A percentile compares a stretch with the other conserved stretches of the same genome.
Evolutionary conservation across 2,797 vertebrate genomes (phyloP).

Genomic region (Amniataba percoides): DNA sequence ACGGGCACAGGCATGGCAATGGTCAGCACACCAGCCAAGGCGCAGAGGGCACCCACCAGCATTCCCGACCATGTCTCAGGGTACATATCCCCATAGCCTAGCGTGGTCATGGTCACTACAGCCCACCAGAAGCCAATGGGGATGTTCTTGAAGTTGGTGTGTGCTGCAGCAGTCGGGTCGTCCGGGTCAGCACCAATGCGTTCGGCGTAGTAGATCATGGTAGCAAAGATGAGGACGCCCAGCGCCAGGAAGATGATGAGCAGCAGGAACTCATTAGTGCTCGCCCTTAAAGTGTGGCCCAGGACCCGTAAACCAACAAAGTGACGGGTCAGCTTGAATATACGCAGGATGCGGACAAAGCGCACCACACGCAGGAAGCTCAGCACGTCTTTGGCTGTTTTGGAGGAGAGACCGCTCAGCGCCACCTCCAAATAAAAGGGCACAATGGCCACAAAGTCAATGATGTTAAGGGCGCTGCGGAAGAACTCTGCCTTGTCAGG

Average conservation of each 20-base stretch:
- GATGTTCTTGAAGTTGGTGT: constrained; percentile 99
- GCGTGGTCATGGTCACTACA: constrained; percentile 99
- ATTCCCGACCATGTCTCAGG: constrained; percentile 99
- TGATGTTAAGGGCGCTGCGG: constrained; percentile 98
- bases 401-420: constrained; percentile 96
- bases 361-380: constrained; percentile 98
- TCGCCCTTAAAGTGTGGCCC: constrained; percentile 97
- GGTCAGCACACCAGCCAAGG: constrained; percentile 96
- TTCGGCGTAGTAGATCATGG: constrained; percentile 99
- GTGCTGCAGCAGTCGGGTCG: constrained; percentile 93
- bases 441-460: constrained; percentile 99
- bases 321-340: constrained; percentile 98
- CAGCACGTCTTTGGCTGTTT: constrained; percentile 98
- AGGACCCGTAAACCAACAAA: constrained; percentile 96
- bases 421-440: constrained; percentile 99
- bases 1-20: constrained; percentile 99
- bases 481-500: constrained; percentile 98
- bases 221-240: constrained; percentile 98
- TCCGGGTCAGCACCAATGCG: constrained; percentile 95
- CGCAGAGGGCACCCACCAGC: constrained; percentile 97
- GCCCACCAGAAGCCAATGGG: constrained; percentile 99
- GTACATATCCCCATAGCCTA: constrained; percentile 99
- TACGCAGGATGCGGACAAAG: constrained; percentile 97
- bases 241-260: constrained; percentile 99
- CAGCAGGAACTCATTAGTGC: constrained; percentile 98